A percentile compares a stretch with the other conserved stretches of the same genome.
phyloP scores from a whole-genome alignment of 2,113 vertebrate genomes.

The Petrocephalus zakoni region DNA sequence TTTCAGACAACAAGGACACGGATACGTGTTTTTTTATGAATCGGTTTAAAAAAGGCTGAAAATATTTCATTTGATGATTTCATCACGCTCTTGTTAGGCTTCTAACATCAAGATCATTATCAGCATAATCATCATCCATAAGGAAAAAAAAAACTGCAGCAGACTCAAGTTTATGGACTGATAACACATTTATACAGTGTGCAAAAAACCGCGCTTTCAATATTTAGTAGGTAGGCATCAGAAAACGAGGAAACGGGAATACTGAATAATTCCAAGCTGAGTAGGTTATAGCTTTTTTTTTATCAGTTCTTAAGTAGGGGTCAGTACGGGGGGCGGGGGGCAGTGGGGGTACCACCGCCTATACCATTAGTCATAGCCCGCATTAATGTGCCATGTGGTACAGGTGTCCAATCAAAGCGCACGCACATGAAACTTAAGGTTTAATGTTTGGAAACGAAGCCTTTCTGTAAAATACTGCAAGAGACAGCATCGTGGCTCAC shows the following conservation, averaged over 20 bases:
- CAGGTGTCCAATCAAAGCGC: background rate
- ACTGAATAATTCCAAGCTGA: background rate
- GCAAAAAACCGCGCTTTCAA: background rate
- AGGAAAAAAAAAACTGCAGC: background rate
- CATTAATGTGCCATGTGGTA: background rate
- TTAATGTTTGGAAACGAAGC: background rate
- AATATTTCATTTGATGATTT: slow-evolving; percentile 32
- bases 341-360: background rate
- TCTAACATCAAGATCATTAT: background rate
- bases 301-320: background rate
- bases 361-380: background rate
- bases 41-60: slow-evolving; percentile 33
- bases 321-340: background rate
- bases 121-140: background rate
- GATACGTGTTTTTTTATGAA: slow-evolving; percentile 21
- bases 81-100: slow-evolving; percentile 36
- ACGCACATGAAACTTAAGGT: background rate
- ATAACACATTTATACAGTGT: background rate
- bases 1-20: slow-evolving; percentile 45
- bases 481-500: background rate
- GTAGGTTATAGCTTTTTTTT: background rate
- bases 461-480: background rate
- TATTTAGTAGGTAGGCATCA: background rate
- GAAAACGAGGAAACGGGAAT: background rate
- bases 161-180: background rate